Conservation (phyloP, 2,113 vertebrate genomes). For the Zosterops hypoxanthus region DNA sequence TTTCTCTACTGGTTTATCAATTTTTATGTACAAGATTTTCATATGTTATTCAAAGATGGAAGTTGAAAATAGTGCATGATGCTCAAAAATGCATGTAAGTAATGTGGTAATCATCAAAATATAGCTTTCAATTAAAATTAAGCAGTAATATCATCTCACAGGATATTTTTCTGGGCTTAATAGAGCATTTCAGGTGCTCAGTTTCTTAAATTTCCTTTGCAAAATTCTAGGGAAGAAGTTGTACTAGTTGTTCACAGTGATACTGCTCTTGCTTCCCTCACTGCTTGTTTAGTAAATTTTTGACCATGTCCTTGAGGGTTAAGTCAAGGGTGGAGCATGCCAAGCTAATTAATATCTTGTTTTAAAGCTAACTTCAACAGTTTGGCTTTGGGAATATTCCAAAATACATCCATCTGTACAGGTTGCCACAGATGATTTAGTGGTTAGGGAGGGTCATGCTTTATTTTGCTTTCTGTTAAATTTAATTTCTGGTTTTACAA, state of each 20-base stretch:
- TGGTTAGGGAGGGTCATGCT: background rate
- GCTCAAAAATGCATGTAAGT: background rate
- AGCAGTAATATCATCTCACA: background rate
- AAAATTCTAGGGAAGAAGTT: background rate
- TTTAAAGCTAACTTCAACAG: background rate
- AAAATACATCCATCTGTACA: slow-evolving; percentile 16
- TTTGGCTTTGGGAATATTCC: background rate
- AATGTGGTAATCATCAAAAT: background rate
- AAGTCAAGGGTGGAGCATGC: background rate
- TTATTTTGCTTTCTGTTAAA: slow-evolving; percentile 27
- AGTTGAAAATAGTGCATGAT: background rate
- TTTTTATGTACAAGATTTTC: background rate
- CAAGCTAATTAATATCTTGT: background rate
- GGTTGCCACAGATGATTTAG: slow-evolving; percentile 13
- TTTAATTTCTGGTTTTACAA: slow-evolving; percentile 42
- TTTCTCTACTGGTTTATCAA: background rate
- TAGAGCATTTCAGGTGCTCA: background rate
- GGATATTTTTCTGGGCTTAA: background rate
- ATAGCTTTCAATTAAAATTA: background rate
- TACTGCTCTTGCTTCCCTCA: background rate
- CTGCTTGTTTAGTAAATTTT: background rate
- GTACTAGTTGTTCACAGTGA: background rate
- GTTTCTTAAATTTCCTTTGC: background rate
- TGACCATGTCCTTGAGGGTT: background rate
- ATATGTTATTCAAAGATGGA: background rate